These are phyloP conservation scores for Drepana falcataria DNA, from an alignment of 2,888 invertebrate species.

Conservation along the genomic window DNA sequence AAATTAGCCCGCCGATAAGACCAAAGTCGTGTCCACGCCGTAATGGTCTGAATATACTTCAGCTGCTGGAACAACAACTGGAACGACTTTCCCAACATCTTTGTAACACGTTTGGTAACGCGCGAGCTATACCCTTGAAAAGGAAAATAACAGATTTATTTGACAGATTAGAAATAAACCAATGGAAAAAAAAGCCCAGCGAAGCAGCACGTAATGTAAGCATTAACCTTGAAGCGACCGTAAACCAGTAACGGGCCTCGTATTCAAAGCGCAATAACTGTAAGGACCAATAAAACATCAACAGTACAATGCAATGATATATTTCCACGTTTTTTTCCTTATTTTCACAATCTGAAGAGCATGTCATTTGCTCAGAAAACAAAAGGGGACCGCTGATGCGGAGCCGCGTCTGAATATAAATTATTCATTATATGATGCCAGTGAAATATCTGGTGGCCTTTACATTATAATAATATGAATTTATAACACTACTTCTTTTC, in stretches of 20 bases:
- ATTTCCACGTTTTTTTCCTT: not conserved
- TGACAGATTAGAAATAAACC: not conserved
- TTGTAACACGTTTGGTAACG: no score
- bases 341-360: slow-evolving; percentile 2
- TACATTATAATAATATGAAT: not conserved
- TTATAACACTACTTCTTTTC: not conserved
- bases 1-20: no score
- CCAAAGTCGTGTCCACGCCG: no score
- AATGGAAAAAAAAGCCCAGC: not conserved
- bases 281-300: not conserved
- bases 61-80: no score
- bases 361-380: slow-evolving; percentile 1
- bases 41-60: no score
- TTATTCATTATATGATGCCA: slow-evolving; percentile 2
- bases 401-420: not conserved
- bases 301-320: not conserved
- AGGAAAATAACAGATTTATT: not conserved
- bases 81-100: no score
- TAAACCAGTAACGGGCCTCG: not conserved
- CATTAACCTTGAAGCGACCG: not conserved
- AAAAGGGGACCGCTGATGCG: not conserved
- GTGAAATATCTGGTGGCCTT: slow-evolving; percentile 1
- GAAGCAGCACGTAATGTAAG: not conserved
- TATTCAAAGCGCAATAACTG: not conserved
- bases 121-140: no score